Evolutionary conservation across 2,113 vertebrate genomes (phyloP).

Genomic region (Cyprinodon brontotheroides): DNA sequence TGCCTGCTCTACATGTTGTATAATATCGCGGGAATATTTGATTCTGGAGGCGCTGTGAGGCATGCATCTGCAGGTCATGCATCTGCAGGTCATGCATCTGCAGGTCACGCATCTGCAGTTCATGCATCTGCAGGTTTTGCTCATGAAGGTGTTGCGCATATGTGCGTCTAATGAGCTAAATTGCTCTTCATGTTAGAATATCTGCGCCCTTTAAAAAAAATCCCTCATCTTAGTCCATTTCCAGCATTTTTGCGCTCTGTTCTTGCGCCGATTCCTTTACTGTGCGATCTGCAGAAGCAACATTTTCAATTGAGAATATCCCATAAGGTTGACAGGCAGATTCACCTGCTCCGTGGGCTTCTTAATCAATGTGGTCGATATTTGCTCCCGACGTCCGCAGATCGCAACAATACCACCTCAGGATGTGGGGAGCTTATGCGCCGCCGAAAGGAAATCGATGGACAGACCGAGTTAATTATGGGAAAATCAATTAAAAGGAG

Average conservation of each 20-base stretch:
- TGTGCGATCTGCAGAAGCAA: conserved; percentile 13
- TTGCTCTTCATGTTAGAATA: background rate
- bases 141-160: background rate
- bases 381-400: conserved; percentile 68
- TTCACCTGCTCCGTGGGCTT: conserved; percentile 46
- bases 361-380: conserved; percentile 77
- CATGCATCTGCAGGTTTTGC: conserved; percentile 44
- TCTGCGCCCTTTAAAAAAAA: background rate
- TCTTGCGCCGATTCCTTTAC: conserved; percentile 16
- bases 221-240: background rate
- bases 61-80: conserved; percentile 43
- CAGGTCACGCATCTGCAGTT: too few species aligned
- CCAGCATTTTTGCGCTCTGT: conserved; percentile 1
- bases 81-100: background rate
- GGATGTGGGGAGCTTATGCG: conserved; percentile 56
- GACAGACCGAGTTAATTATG: conserved; percentile 85
- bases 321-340: conserved; percentile 31
- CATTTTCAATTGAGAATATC: conserved; percentile 23
- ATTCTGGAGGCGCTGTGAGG: conserved; percentile 58
- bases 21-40: conserved; percentile 80
- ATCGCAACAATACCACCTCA: conserved; percentile 66
- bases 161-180: background rate
- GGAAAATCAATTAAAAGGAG: conserved; percentile 87
- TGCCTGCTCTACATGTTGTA: conserved; percentile 79
- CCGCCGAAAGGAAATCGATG: conserved; percentile 83